A percentile compares a stretch with the other conserved stretches of the same genome.
These are phyloP conservation scores for Thomomys bottae DNA, from an alignment of 2,113 vertebrate species.

Conservation along the genomic window DNA sequence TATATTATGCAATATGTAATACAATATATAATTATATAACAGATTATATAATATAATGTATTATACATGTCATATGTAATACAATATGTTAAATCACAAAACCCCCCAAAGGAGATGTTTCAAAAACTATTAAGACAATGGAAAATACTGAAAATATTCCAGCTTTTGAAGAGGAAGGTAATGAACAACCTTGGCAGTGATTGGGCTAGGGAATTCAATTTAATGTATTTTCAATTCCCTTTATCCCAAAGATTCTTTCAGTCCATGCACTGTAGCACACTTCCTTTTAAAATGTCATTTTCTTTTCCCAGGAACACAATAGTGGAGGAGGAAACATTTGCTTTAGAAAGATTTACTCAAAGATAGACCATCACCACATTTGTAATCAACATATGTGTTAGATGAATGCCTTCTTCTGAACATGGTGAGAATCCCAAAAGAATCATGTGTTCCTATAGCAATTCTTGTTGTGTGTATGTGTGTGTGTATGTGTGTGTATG, in stretches of 20 bases:
- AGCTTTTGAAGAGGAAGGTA: not conserved
- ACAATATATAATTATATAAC: too few species aligned
- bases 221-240: not conserved
- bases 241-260: not conserved
- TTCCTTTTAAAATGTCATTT: not conserved
- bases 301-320: not conserved
- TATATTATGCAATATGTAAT: too few species aligned
- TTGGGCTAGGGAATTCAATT: not conserved
- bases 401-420: not conserved
- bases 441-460: not conserved
- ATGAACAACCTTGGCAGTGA: not conserved
- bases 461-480: not conserved
- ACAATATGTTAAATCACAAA: not conserved
- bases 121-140: not conserved
- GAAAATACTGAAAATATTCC: not conserved
- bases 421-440: not conserved
- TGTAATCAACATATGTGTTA: not conserved
- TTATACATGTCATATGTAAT: too few species aligned
- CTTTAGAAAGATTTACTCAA: not conserved
- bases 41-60: too few species aligned
- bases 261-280: not conserved
- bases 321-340: not conserved
- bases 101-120: not conserved
- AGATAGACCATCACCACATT: too few species aligned
- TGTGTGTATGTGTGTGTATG: too few species aligned